Conservation (phyloP, 2,888 invertebrate genomes). For the Monopis laevigella region DNA sequence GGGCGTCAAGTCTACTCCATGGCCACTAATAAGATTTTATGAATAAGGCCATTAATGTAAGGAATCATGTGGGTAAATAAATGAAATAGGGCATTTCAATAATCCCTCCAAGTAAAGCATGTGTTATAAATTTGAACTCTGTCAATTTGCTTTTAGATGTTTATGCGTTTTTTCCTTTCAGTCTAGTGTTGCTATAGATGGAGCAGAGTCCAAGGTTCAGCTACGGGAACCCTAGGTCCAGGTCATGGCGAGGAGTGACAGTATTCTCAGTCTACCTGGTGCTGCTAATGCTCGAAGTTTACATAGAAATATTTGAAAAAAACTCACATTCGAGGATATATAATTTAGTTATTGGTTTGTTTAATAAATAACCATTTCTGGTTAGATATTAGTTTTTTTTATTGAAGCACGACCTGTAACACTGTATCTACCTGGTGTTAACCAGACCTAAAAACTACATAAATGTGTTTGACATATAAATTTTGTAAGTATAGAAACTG, state of each 20-base stretch:
- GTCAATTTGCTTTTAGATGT: too few relatives aligned
- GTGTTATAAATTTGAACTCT: too few relatives aligned
- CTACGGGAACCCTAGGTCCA: constrained; percentile 35
- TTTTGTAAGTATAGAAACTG: not conserved
- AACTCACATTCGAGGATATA: constrained; percentile 39
- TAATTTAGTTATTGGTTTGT: constrained; percentile 25
- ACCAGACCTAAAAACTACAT: not conserved
- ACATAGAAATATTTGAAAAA: constrained; percentile 47
- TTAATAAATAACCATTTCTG: constrained; percentile 1
- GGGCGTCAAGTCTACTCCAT: too few relatives aligned
- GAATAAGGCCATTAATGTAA: too few relatives aligned
- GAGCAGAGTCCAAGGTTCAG: constrained; percentile 33
- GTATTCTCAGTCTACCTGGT: constrained; percentile 46
- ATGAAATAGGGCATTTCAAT: too few relatives aligned
- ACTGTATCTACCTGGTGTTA: too few relatives aligned
- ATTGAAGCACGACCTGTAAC: too few relatives aligned
- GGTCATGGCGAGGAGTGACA: constrained; percentile 47
- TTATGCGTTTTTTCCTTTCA: too few relatives aligned
- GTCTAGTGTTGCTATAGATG: too few relatives aligned
- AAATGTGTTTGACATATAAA: not conserved
- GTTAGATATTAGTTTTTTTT: not conserved
- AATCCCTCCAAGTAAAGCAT: too few relatives aligned
- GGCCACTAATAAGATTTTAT: too few relatives aligned
- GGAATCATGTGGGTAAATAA: too few relatives aligned
- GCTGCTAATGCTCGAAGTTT: constrained; percentile 44